A percentile compares a stretch with the other conserved stretches of the same genome.
Conservation (phyloP, 2,797 vertebrate species). For the Acanthurus lineatus region DNA sequence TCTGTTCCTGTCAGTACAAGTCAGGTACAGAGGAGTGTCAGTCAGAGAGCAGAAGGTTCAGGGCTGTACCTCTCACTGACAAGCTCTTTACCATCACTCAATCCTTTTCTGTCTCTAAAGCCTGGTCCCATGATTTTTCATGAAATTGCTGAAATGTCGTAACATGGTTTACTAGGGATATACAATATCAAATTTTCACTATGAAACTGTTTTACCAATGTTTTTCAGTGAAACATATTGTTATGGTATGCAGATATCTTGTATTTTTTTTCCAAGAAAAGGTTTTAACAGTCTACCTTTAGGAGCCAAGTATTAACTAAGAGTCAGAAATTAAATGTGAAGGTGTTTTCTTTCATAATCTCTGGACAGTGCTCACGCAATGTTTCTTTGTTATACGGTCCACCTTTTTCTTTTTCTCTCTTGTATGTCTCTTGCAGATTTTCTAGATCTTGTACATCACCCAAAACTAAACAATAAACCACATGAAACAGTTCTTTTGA, state of each 20-base stretch:
- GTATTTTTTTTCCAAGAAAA: background rate
- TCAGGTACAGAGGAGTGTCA: slow-evolving; percentile 45
- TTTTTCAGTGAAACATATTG: background rate
- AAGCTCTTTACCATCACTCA: slow-evolving; percentile 22
- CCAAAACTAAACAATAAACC: too few species aligned
- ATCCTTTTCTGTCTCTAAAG: slow-evolving; percentile 8
- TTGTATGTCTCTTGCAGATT: too few species aligned
- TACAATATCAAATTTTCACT: background rate
- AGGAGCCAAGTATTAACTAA: too few species aligned
- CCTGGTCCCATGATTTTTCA: background rate
- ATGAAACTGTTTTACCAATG: background rate
- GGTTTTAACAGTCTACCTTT: too few species aligned
- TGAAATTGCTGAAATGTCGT: slow-evolving; percentile 2
- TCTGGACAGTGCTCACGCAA: too few species aligned
- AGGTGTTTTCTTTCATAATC: too few species aligned
- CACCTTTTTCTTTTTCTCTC: too few species aligned
- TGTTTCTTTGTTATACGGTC: too few species aligned
- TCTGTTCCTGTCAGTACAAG: slow-evolving; percentile 52
- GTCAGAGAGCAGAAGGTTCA: slow-evolving; percentile 25
- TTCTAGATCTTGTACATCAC: too few species aligned
- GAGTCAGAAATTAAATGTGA: too few species aligned
- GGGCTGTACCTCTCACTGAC: slow-evolving; percentile 29
- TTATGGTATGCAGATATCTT: background rate
- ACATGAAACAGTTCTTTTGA: too few species aligned
- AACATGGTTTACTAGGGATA: background rate